Evolutionary conservation across 1,140 invertebrate genomes (phyloP).

Genomic region (Myzus persicae): DNA sequence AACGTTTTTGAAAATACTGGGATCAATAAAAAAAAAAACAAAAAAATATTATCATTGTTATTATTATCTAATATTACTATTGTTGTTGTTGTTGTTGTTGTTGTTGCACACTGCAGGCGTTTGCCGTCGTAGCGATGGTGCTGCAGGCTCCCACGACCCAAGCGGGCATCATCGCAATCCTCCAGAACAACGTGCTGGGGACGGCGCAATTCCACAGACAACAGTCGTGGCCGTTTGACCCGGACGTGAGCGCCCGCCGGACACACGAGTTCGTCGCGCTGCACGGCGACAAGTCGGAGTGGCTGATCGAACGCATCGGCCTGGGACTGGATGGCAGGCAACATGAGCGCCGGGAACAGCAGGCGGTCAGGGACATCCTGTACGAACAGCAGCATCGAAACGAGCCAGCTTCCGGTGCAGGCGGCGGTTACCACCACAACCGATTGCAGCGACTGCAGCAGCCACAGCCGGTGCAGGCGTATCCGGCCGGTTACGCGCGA

Average conservation of each 20-base stretch:
- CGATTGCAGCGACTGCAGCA: neutral
- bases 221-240: conserved; percentile 62
- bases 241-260: conserved; percentile 59
- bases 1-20: neutral
- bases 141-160: neutral
- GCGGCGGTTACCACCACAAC: neutral
- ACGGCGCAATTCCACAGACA: conserved; percentile 56
- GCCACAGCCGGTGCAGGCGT: too few relatives aligned
- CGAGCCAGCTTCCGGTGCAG: neutral
- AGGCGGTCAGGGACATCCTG: conserved; percentile 60
- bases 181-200: conserved; percentile 60
- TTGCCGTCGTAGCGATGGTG: neutral
- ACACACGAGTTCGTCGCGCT: conserved; percentile 60
- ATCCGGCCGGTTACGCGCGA: too few relatives aligned
- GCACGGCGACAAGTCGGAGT: conserved; percentile 60
- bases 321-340: conserved; percentile 61
- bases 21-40: too few relatives aligned
- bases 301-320: conserved; percentile 61
- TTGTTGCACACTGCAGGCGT: neutral
- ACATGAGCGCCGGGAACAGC: conserved; percentile 60
- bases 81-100: too few relatives aligned
- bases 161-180: neutral
- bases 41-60: too few relatives aligned
- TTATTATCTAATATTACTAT: too few relatives aligned
- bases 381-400: conserved; percentile 48